Evolutionary conservation across 2,113 vertebrate species (phyloP).

Genomic region (Callithrix jacchus): DNA sequence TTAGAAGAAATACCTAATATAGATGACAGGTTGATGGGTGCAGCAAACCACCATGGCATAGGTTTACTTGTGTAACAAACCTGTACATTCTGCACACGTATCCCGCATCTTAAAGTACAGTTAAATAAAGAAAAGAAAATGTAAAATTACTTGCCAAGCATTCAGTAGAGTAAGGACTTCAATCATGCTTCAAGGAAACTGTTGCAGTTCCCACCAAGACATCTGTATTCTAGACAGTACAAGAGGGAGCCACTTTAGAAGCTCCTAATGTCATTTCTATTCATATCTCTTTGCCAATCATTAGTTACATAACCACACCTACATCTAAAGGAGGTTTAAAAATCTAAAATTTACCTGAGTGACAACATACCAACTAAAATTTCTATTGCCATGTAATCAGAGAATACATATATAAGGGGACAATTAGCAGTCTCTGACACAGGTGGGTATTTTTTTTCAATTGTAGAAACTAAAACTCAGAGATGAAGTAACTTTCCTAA

Average conservation of each 20-base stretch:
- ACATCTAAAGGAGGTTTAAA: background rate
- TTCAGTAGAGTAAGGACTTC: background rate
- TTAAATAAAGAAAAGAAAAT: too few relatives aligned
- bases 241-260: background rate
- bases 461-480: background rate
- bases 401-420: background rate
- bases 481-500: background rate
- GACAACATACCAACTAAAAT: background rate
- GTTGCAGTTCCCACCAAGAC: background rate
- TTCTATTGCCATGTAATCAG: background rate
- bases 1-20: too few relatives aligned
- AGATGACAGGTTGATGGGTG: too few relatives aligned
- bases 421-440: background rate
- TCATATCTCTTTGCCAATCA: background rate
- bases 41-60: too few relatives aligned
- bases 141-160: background rate
- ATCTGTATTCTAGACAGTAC: background rate
- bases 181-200: background rate
- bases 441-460: background rate
- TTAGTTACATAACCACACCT: background rate
- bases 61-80: too few relatives aligned
- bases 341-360: background rate
- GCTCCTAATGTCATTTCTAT: background rate
- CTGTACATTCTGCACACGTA: too few relatives aligned
- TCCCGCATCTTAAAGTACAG: too few relatives aligned